A percentile compares a stretch with the other conserved stretches of the same genome.
phyloP scores from a whole-genome alignment of 2,797 vertebrate species.

The Sitta carolinensis region DNA sequence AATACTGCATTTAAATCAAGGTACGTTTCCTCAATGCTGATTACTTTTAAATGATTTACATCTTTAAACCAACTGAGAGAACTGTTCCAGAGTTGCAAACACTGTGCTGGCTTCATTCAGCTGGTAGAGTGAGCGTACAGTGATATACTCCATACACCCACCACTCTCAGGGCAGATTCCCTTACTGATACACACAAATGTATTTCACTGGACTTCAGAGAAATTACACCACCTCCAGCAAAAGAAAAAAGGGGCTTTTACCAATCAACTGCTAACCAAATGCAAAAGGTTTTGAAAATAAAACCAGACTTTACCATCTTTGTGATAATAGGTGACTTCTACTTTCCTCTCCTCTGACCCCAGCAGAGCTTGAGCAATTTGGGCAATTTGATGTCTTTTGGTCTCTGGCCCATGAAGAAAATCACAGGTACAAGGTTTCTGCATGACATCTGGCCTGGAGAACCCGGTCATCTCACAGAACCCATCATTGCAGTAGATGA shows the following conservation, averaged over 20 bases:
- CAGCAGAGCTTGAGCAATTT: constrained; percentile 90
- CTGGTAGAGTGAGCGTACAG: not conserved
- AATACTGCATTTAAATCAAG: not conserved
- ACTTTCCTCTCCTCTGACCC: constrained; percentile 97
- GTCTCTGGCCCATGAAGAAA: constrained; percentile 95
- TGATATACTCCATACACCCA: not conserved
- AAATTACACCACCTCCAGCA: not conserved
- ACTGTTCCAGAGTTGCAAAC: not conserved
- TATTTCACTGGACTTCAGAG: not conserved
- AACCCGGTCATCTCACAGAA: constrained; percentile 99
- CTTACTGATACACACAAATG: not conserved
- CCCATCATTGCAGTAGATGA: constrained; percentile 98
- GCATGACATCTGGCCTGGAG: constrained; percentile 98
- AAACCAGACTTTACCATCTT: constrained; percentile 89
- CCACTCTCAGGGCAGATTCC: not conserved
- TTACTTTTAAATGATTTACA: not conserved
- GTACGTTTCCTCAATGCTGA: not conserved
- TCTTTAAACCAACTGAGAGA: not conserved
- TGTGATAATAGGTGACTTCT: constrained; percentile 96
- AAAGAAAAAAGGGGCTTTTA: not conserved
- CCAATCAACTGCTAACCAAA: not conserved
- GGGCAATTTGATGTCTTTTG: constrained; percentile 87
- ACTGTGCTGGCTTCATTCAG: not conserved
- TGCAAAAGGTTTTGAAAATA: constrained; percentile 17
- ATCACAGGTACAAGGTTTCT: constrained; percentile 96